Evolutionary conservation across 2,113 vertebrate species (phyloP).

Genomic region (Chelonoidis abingdonii): DNA sequence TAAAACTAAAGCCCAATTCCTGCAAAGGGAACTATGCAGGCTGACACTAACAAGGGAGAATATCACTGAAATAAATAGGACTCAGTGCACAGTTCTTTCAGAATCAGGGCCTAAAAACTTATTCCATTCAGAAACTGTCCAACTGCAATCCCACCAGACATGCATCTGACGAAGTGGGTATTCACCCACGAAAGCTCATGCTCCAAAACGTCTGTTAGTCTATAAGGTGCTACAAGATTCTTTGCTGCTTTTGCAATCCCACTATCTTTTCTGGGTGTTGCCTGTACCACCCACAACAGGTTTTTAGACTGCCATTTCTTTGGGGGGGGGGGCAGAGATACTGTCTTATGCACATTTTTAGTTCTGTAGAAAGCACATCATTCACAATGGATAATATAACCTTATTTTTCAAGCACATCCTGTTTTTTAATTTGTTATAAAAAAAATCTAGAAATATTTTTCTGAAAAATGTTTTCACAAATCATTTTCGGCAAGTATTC

Average conservation of each 20-base stretch:
- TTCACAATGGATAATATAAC: neutral
- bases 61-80: constrained; percentile 37
- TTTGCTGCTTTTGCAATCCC: neutral
- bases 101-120: neutral
- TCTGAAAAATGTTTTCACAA: constrained; percentile 5
- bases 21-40: neutral
- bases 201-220: too few relatives aligned
- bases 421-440: neutral
- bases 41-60: neutral
- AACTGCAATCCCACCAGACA: neutral
- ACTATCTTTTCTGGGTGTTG: neutral
- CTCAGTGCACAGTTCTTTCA: neutral
- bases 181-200: too few relatives aligned
- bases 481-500: neutral
- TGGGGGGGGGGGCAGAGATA: neutral
- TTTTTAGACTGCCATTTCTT: neutral
- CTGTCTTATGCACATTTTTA: neutral
- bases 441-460: neutral
- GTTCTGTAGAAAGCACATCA: neutral
- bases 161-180: too few relatives aligned
- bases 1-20: neutral
- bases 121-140: neutral
- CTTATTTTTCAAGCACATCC: neutral
- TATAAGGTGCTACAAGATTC: too few relatives aligned
- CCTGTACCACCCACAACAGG: neutral